phyloP scores from a whole-genome alignment of 2,888 invertebrate species.

The Lasioglossum pauxillum region DNA sequence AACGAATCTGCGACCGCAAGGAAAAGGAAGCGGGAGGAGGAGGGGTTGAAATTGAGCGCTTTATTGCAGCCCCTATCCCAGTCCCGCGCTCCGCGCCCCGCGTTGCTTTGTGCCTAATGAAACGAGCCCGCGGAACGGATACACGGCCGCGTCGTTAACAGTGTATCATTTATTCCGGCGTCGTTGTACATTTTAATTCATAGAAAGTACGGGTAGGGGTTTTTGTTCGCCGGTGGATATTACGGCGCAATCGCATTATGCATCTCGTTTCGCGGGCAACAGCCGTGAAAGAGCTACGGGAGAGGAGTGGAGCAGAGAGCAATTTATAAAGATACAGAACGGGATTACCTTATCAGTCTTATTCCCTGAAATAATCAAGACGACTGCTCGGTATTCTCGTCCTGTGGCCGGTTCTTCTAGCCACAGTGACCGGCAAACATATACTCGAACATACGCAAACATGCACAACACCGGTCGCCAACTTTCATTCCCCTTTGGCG shows the following conservation, averaged over 20 bases:
- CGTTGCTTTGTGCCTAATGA: constrained; percentile 46
- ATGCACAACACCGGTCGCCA: background rate
- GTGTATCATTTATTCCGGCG: constrained; percentile 50
- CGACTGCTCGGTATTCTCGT: constrained; percentile 51
- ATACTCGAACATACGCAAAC: background rate
- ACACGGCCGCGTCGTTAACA: constrained; percentile 45
- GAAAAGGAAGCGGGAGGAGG: background rate
- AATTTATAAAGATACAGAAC: constrained; percentile 52
- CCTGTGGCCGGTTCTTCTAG: background rate
- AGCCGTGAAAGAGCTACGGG: background rate
- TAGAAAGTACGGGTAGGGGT: constrained; percentile 22
- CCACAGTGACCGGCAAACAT: background rate
- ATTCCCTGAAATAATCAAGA: constrained; percentile 55
- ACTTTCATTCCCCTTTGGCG: constrained; percentile 14
- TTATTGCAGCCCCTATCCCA: background rate
- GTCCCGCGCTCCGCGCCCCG: constrained; percentile 15
- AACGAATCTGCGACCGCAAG: constrained; percentile 32
- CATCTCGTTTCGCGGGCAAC: constrained; percentile 44
- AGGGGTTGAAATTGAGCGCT: background rate
- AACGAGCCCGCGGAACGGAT: constrained; percentile 40
- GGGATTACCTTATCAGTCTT: constrained; percentile 60
- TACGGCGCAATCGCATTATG: constrained; percentile 55
- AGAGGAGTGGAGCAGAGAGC: background rate
- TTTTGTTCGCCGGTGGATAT: constrained; percentile 45
- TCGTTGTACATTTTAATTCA: constrained; percentile 49